Percentiles rank a stretch among this genome's conserved stretches.
phyloP scores from a whole-genome alignment of 2,797 vertebrate species.

The Enteromius viviparus region DNA sequence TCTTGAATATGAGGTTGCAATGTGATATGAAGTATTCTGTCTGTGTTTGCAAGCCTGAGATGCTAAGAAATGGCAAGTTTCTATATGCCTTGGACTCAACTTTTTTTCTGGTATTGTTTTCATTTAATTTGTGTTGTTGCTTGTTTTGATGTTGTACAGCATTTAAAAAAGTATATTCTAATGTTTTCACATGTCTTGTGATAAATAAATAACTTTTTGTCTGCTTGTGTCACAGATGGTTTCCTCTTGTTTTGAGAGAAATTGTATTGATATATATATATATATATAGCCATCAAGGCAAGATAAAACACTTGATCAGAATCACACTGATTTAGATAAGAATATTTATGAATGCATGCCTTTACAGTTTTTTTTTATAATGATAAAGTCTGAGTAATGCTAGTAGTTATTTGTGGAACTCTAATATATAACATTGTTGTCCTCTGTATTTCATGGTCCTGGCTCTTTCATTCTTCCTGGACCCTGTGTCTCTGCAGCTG shows the following conservation, averaged over 20 bases:
- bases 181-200: conserved; percentile 10
- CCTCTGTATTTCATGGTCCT: conserved; percentile 56
- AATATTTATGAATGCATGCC: not conserved
- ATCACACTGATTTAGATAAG: not conserved
- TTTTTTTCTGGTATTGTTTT: not conserved
- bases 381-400: not conserved
- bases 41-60: not conserved
- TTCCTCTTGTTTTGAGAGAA: not conserved
- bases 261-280: not conserved
- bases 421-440: conserved; percentile 49
- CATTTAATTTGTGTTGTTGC: not conserved
- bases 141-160: conserved; percentile 9
- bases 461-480: conserved; percentile 56
- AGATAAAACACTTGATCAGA: not conserved
- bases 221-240: not conserved
- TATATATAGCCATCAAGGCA: not conserved
- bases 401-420: conserved; percentile 33
- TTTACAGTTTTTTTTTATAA: not conserved
- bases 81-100: not conserved
- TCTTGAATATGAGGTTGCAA: not conserved
- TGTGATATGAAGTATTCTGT: not conserved
- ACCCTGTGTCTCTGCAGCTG: conserved; percentile 82
- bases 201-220: not conserved
- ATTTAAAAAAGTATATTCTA: not conserved
- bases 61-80: not conserved